phyloP scores from a whole-genome alignment of 2,797 vertebrate genomes.

The Knipowitschia caucasica region DNA sequence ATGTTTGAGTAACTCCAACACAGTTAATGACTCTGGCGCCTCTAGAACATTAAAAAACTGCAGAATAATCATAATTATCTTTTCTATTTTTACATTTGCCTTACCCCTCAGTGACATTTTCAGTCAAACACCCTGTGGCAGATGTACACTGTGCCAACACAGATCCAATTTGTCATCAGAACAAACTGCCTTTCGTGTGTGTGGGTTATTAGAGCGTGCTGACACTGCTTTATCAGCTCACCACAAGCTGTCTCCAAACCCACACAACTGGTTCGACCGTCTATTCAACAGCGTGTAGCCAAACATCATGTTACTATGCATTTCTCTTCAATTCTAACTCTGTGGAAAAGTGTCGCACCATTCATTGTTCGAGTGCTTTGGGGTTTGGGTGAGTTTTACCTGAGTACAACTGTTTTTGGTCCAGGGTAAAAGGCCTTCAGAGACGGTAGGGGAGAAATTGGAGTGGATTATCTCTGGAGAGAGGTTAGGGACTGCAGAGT shows the following conservation, averaged over 20 bases:
- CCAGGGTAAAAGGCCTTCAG: constrained; percentile 85
- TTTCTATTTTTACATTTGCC: neutral
- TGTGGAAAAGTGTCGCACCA: constrained; percentile 14
- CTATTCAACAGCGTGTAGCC: constrained; percentile 20
- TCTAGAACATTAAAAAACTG: neutral
- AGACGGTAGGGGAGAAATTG: constrained; percentile 75
- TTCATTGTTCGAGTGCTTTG: constrained; percentile 1
- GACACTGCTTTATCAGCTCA: constrained; percentile 33
- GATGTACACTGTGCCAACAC: neutral
- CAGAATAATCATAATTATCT: neutral
- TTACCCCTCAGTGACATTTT: neutral
- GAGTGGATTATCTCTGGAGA: constrained; percentile 85
- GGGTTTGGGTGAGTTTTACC: constrained; percentile 66
- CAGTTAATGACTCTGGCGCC: neutral
- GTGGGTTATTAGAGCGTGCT: constrained; percentile 20
- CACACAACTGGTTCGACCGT: constrained; percentile 47
- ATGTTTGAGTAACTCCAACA: no score
- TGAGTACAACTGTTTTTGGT: constrained; percentile 86
- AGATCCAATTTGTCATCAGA: constrained; percentile 15
- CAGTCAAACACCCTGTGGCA: neutral
- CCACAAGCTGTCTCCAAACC: constrained; percentile 46
- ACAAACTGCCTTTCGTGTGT: constrained; percentile 1
- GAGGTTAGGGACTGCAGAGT: constrained; percentile 81
- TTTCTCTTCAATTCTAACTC: constrained; percentile 17
- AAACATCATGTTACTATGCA: constrained; percentile 32